Evolutionary conservation across 2,888 invertebrate species (phyloP).

Genomic region (Acronicta aceris): DNA sequence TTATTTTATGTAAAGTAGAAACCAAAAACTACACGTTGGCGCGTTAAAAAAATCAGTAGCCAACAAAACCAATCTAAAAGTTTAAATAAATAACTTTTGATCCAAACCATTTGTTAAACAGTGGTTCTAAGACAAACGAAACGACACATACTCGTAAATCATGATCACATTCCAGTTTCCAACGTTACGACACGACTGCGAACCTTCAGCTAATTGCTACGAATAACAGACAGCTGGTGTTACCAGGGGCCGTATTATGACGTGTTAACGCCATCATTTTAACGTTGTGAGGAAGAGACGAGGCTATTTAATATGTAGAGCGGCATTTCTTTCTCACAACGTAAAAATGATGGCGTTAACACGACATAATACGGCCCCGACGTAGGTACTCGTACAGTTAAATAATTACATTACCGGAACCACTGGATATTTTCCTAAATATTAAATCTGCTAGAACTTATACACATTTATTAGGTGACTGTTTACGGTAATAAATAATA

Average conservation of each 20-base stretch:
- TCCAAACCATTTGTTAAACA: conserved; percentile 32
- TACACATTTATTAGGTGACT: no score
- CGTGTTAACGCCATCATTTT: no score
- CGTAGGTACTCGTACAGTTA: conserved; percentile 6
- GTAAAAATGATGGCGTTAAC: no score
- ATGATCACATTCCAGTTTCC: conserved; percentile 47
- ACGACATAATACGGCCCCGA: no score
- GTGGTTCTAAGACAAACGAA: conserved; percentile 36
- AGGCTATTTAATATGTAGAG: no score
- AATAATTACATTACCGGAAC: conserved; percentile 16
- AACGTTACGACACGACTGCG: conserved; percentile 43
- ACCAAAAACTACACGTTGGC: no score
- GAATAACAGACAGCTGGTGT: conserved; percentile 13
- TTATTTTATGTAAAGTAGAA: no score
- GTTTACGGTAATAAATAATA: no score
- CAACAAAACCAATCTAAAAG: conserved; percentile 4
- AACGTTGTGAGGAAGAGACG: no score
- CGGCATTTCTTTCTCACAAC: no score
- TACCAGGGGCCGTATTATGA: no score
- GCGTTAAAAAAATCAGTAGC: background rate
- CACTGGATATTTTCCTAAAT: conserved; percentile 5
- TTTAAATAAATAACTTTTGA: conserved; percentile 23
- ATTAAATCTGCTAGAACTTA: background rate
- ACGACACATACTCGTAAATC: conserved; percentile 47
- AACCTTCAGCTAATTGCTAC: conserved; percentile 42